Evolutionary conservation across 2,113 vertebrate species (phyloP), one percentile per base, ranked within the genome.

Genomic region (Lagopus muta): DNA sequence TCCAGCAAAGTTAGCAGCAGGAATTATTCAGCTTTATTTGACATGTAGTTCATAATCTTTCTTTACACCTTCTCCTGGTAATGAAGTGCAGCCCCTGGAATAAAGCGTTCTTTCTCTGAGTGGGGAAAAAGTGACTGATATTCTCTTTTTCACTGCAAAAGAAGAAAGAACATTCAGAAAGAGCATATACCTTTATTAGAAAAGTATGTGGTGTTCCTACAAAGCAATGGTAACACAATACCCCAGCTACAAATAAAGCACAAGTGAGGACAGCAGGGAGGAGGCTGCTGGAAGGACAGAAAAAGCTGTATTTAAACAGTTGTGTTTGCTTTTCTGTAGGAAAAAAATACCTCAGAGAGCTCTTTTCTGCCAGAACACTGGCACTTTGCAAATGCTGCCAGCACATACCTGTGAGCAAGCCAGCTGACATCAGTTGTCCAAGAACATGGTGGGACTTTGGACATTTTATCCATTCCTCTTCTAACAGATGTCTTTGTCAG

Each of bases 351-450:
- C 60, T 73, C 40, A 62, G 75, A 79, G 45, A 48, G 69, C 16
- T 66, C 38, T 77, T 42, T 94, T 94, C 74, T 94, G 72, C 83
- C 74, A 75, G 78, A 92, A 94, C 88, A 78, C 83, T 93, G 83
- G 47, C 27, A 61, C 71, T 94, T 70, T 93, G 90, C 93, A 93
- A 96, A 57, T 2, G 1, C 57, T 91, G 92, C 89, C 93, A 93
- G 34, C 71, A 40, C 69, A 89, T 92, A 72, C 76, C 74, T 52
- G 38, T 0, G 0, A 89, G 52, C 2, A 1, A 57, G 77, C 76
- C 94, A 95, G 89, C 93, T 95, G 95, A 91, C 58, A 86, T 95
- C 93, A 89, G 73, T 90, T 95, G 92, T 87, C 73, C 54, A 28
- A 89, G 45, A 62, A 72, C 91, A 50, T 55, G 21, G 52, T 58